Base-by-base conservation (phyloP, 2,888 invertebrate genomes). In the Galerucella nymphaeae region DNA sequence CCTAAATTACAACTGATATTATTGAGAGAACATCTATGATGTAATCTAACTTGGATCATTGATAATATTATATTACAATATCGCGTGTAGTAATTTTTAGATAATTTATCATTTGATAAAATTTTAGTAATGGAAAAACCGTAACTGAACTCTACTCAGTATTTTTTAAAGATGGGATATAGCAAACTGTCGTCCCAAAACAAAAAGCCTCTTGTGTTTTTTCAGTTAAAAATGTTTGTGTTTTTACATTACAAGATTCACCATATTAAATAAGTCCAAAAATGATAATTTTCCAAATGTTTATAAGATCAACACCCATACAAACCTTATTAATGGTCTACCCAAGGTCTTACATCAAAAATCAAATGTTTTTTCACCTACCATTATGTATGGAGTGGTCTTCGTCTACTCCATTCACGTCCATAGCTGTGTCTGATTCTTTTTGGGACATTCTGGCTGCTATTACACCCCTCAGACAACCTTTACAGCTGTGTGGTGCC, bases 401-500 rank as follows among this genome's bases (percentile, higher is more conserved):
- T 75, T 75, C 80, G 69, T 66, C 82, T 78, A 78, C 79, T 23
- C 83, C 80, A 70, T 82, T 80, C 20, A 82, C 80, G 57, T 83
- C 83, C 80, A 80, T 81, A 18, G 82, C 75, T 18, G 67, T 62
- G 23, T 79, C 78, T 67, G 81, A 81, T 67, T 75, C 80, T 69
- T 77, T 76, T 73, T 84, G 83, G 16, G 83, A 81, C 85, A 85
- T 86, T 76, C 78, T 84, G 53, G 80, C 77, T 57, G 81, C 82
- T 66, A 83, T 78, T 73, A 82, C 80, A 76, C 80, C 79, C 72
- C 83, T 83, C 74, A 87, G 82, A 83, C 87, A 87, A 80, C 87
- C 87, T 82, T 89, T 89, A 88, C 87, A 88, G 80, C 85, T 87
- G 82, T 88, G 87, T 74, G 89, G 89, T 79, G 88, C 88, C 89